Base-by-base conservation (phyloP, 2,113 vertebrate species). In the Centropus unirufus region DNA sequence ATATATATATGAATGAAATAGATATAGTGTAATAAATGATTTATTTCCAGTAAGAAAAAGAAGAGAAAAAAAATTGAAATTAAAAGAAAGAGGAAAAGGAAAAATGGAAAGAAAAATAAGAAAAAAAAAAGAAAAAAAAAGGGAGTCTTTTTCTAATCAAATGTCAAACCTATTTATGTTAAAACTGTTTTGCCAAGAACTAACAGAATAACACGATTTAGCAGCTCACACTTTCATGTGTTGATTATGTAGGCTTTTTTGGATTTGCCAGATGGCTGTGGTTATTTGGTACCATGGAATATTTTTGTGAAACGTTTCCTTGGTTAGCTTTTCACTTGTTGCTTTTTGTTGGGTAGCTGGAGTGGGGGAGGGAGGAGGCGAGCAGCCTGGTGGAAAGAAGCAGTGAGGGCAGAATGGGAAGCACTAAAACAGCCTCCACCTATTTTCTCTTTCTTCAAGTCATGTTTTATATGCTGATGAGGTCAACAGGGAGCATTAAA, bases 361-460 rank as follows among this genome's bases (percentile, higher is more conserved):
- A 83, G 14, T 42, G 68, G n/a, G 39, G 72, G 82, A 55, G 52
- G 69, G 70, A 79, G 16, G 39, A 49, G 62, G 39, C 88, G 46
- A n/a, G 64, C 83, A 93, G 80, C 22, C 5, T 24, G 27, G 47
- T 89, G 82, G 55, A 62, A 92, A 94, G 73, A 81, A 89, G 29
- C 34, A 80, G 36, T 5, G 32, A 77, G 36, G 40, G 27, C 67
- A 94, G 77, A 66, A 94, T 24, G 49, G 34, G 62, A 89, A 89
- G 11, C 58, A 40, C 55, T 84, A 70, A 82, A 80, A 85, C 5
- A 92, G 46, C 47, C 67, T 90, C 82, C 83, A 89, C 90, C 93
- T 94, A 90, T 93, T 96, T 87, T 80, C 69, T 72, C 82, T 88
- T 94, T 83, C 83, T 92, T 90, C 80, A 62, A 94, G 63, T 67